phyloP scores from a whole-genome alignment of 2,113 vertebrate species.

The Upupa epops region DNA sequence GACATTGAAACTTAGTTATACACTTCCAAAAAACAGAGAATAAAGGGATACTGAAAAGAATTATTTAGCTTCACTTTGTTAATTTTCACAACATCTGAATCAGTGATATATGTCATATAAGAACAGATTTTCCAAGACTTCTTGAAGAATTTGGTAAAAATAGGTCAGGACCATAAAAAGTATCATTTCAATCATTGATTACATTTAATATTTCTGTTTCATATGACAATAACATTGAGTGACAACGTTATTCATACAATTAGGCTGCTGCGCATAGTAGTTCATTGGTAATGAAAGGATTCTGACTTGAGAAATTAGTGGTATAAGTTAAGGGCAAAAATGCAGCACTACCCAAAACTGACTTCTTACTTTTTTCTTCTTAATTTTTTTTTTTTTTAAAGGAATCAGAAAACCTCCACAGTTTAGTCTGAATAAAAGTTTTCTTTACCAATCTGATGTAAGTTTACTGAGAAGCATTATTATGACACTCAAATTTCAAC shows the following conservation, averaged over 20 bases:
- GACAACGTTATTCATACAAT: background rate
- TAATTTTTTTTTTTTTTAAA: too few relatives aligned
- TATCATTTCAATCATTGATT: background rate
- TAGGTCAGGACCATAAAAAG: background rate
- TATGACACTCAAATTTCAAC: background rate
- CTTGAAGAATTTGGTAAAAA: background rate
- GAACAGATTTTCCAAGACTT: background rate
- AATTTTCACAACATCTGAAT: background rate
- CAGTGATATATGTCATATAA: background rate
- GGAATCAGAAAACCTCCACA: background rate
- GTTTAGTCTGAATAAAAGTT: background rate
- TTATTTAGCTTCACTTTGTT: background rate
- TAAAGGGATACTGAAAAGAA: background rate
- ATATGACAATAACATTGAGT: background rate
- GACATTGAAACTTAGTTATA: background rate
- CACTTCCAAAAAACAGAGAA: background rate
- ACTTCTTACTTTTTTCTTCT: background rate
- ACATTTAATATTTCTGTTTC: background rate
- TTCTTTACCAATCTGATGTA: background rate
- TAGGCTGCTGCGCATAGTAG: background rate
- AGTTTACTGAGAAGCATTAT: background rate
- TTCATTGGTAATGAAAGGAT: background rate
- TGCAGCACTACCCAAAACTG: background rate
- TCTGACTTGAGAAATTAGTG: background rate
- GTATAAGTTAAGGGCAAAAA: background rate